Evolutionary conservation across 2,888 invertebrate genomes (phyloP).

Genomic region (Stenotaenia linearis): DNA sequence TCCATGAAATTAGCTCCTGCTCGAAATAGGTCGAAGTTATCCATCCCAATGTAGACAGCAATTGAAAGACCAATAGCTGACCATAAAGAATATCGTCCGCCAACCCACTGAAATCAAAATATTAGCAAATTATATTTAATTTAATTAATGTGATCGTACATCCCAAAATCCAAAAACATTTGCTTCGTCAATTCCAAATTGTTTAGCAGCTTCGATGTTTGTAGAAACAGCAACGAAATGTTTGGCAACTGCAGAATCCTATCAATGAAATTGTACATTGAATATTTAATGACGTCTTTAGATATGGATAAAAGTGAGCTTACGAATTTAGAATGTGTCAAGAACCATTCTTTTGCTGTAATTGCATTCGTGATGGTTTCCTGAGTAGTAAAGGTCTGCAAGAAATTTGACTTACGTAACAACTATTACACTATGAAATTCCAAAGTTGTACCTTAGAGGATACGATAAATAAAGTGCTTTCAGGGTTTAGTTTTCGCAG

Average conservation of each 20-base stretch:
- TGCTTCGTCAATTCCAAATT: conserved; percentile 91
- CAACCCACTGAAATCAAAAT: conserved; percentile 70
- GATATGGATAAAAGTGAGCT: conserved; percentile 44
- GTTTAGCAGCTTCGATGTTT: conserved; percentile 83
- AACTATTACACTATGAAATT: not conserved
- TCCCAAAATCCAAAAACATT: conserved; percentile 99
- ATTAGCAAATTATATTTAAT: not conserved
- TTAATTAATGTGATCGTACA: conserved; percentile 46
- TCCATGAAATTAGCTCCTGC: conserved; percentile 92
- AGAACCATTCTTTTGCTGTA: conserved; percentile 94
- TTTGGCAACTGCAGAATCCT: conserved; percentile 68
- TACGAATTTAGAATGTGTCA: conserved; percentile 78
- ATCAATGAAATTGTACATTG: conserved; percentile 38
- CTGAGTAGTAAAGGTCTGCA: conserved; percentile 84
- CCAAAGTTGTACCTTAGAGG: conserved; percentile 64
- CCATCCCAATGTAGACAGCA: conserved; percentile 76
- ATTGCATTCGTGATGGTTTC: conserved; percentile 99
- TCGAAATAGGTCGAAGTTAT: conserved; percentile 85
- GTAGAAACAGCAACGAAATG: conserved; percentile 98
- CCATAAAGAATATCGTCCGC: conserved; percentile 95
- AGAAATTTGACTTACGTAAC: not conserved
- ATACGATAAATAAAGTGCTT: conserved; percentile 94
- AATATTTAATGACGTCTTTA: not conserved
- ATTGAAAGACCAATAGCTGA: conserved; percentile 98
- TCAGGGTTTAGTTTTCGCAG: conserved; percentile 84